A percentile compares a stretch with the other conserved stretches of the same genome.
These are phyloP conservation scores for Rhabdomys dilectus DNA, from an alignment of 2,113 vertebrate genomes.

Conservation along the genomic window DNA sequence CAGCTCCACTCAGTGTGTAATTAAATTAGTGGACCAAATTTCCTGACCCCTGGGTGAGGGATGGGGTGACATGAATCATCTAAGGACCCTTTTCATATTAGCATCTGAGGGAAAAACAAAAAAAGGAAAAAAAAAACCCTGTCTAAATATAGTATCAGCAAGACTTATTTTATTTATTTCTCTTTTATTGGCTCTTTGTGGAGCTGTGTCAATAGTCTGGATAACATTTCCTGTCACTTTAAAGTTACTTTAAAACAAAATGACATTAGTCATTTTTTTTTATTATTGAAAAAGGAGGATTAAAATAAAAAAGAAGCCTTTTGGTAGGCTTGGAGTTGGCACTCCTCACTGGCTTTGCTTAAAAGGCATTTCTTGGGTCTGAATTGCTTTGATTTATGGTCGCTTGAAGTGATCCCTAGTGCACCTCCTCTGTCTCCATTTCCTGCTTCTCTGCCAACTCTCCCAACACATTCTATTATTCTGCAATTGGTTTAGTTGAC, in stretches of 20 bases:
- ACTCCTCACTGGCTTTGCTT: slow-evolving; percentile 67
- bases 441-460: slow-evolving; percentile 55
- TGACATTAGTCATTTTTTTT: slow-evolving; percentile 35
- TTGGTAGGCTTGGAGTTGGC: slow-evolving; percentile 21
- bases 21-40: slow-evolving; percentile 60
- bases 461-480: slow-evolving; percentile 64
- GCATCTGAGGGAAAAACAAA: background rate
- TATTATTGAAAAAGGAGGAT: background rate
- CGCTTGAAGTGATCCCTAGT: slow-evolving; percentile 58
- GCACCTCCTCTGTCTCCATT: slow-evolving; percentile 62
- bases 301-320: background rate
- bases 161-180: background rate
- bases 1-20: background rate
- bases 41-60: slow-evolving; percentile 48
- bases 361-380: slow-evolving; percentile 57
- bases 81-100: slow-evolving; percentile 3
- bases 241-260: slow-evolving; percentile 50
- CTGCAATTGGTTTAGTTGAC: slow-evolving; percentile 55
- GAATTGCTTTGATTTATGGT: slow-evolving; percentile 75
- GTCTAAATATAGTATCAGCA: background rate
- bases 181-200: background rate
- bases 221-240: slow-evolving; percentile 48
- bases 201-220: background rate
- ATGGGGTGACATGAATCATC: slow-evolving; percentile 3
- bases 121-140: background rate